Evolutionary conservation across 2,797 vertebrate genomes (phyloP).

Genomic region (Spheniscus humboldti): DNA sequence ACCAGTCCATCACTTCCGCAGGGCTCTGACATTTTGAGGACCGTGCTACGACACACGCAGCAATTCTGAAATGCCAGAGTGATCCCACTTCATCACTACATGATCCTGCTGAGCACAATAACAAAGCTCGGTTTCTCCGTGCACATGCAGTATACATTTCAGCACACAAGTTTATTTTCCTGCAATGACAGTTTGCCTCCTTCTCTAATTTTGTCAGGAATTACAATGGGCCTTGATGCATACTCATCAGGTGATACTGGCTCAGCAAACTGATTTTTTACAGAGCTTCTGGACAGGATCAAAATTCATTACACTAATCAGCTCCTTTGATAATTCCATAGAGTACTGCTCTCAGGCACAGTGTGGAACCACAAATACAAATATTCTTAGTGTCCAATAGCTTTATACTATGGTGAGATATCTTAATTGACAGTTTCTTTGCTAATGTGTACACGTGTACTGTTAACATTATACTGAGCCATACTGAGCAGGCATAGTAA

Average conservation of each 20-base stretch:
- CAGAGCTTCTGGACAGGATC: neutral
- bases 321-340: neutral
- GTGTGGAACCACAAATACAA: neutral
- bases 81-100: neutral
- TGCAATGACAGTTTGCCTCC: neutral
- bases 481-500: neutral
- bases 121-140: neutral
- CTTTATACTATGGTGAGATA: neutral
- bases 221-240: neutral
- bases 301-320: neutral
- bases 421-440: neutral
- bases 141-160: neutral
- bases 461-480: neutral
- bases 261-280: neutral
- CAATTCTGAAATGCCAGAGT: slow-evolving; percentile 10
- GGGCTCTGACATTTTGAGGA: slow-evolving; percentile 39
- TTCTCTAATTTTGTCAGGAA: neutral
- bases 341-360: neutral
- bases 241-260: neutral
- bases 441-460: neutral
- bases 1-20: neutral
- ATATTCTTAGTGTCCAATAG: neutral
- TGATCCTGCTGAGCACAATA: neutral
- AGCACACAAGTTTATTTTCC: neutral
- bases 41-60: neutral